Evolutionary conservation across 2,888 invertebrate genomes (phyloP).

Genomic region (Trichacis sp.): DNA sequence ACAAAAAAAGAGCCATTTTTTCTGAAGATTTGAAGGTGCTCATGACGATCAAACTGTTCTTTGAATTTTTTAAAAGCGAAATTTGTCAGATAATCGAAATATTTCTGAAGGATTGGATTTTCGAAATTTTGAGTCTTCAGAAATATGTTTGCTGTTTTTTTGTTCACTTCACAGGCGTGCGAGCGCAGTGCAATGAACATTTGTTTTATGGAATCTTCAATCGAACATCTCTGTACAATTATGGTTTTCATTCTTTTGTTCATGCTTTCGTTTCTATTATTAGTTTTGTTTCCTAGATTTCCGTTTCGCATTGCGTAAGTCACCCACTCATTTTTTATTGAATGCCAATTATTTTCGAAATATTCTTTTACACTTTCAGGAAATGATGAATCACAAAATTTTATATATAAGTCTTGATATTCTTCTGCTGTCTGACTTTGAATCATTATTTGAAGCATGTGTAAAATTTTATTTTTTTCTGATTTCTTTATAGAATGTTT

Average conservation of each 20-base stretch:
- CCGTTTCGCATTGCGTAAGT: constrained; percentile 20
- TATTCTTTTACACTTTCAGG: constrained; percentile 26
- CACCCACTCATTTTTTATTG: constrained; percentile 36
- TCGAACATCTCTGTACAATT: too few species aligned
- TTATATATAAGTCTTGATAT: constrained; percentile 14
- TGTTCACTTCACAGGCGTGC: too few species aligned
- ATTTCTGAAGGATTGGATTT: too few species aligned
- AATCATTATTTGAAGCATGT: constrained; percentile 17
- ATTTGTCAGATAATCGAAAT: too few species aligned
- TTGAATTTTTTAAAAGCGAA: too few species aligned
- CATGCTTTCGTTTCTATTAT: constrained; percentile 21
- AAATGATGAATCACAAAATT: constrained; percentile 12
- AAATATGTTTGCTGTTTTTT: too few species aligned
- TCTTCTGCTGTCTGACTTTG: constrained; percentile 17
- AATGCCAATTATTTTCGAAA: constrained; percentile 40
- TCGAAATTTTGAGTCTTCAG: too few species aligned
- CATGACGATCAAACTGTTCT: too few species aligned
- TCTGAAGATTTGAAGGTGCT: neutral
- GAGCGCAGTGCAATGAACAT: too few species aligned
- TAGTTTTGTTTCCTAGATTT: constrained; percentile 32
- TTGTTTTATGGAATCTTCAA: too few species aligned
- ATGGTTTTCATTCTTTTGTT: too few species aligned
- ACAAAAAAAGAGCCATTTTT: neutral
- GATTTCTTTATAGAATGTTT: constrained; percentile 8
- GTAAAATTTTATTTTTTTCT: constrained; percentile 15